Evolutionary conservation across 2,113 vertebrate genomes (phyloP), one percentile per base, ranked within the genome.

Genomic region (Alligator sinensis): DNA sequence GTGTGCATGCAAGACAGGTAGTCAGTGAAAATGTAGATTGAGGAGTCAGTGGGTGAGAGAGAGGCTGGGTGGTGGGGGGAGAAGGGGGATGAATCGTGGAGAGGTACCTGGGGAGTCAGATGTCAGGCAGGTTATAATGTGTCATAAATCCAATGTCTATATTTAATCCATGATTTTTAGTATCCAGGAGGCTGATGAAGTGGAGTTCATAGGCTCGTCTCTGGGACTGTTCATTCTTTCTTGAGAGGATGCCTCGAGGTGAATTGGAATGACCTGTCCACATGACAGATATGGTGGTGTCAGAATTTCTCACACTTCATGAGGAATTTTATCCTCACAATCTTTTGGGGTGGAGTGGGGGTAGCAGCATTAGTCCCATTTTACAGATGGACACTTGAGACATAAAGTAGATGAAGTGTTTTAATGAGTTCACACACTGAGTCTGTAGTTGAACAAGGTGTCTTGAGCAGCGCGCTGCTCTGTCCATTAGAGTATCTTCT

Each of bases 341-440:
- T 34, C 38, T 34, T 34, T 12, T 34, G 47, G 47, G 47, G 47
- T 47, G 47, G 47, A 47, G 47, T 9, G 47, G 47, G 47, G 47
- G 64, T 4, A 66, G 60, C 24, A 5, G 14, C 16, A 59, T 66
- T 80, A 19, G n/a, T 60, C 92, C 25, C 19, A 3, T 80, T 58
- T 27, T 11, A 6, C 21, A 64, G 21, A 22, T 17, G 6, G 0
- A 1, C 18, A 58, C n/a, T 0, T 1, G 89, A 30, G 81, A 10
- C 75, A 58, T 18, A 30, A n/a, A 30, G 66, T 59, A 38, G 27
- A 62, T 76, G 0, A 0, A 9, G 5, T 84, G 63, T 17, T 77
- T 87, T 90, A 34, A 15, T 0, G 1, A 88, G 66, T 54, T 17
- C 24, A 14, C 24, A 14, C 0, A 3, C 61, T 72, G 81, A 12